These are phyloP conservation scores for Callorhinus ursinus DNA, from an alignment of 2,113 vertebrate genomes.

Conservation along the genomic window DNA sequence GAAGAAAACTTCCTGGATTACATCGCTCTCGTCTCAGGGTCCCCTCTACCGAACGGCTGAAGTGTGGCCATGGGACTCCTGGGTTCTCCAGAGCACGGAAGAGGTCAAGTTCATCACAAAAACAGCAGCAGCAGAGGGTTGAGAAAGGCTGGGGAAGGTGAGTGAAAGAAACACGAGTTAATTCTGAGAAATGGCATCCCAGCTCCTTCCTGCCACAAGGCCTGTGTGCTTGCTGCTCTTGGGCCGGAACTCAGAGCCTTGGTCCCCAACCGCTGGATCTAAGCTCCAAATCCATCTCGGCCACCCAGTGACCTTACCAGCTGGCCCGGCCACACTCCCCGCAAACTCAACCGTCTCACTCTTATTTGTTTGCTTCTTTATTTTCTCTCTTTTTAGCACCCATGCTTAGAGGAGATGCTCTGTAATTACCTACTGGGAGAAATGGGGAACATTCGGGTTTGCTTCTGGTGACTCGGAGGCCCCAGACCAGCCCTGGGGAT, in stretches of 20 bases:
- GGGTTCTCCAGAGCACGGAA: background rate
- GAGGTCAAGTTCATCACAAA: too few relatives aligned
- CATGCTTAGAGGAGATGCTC: background rate
- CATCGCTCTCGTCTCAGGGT: rapidly evolving
- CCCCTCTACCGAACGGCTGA: background rate
- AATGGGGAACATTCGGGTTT: background rate
- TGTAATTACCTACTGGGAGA: background rate
- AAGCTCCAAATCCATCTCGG: background rate
- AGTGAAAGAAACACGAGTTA: background rate
- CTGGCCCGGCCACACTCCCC: rapidly evolving
- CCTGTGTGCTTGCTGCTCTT: rapidly evolving
- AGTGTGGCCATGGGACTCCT: rapidly evolving
- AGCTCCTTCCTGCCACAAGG: too few relatives aligned
- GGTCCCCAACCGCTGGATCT: rapidly evolving
- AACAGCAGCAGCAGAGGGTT: background rate
- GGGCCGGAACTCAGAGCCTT: rapidly evolving
- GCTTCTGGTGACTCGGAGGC: background rate
- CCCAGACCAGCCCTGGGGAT: background rate
- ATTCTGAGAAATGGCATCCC: rapidly evolving
- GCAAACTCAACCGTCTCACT: rapidly evolving
- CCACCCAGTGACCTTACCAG: rapidly evolving
- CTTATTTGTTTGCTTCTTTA: background rate
- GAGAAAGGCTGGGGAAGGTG: background rate
- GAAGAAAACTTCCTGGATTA: rapidly evolving
- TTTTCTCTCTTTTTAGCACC: background rate